These are phyloP conservation scores for Rhea americana DNA, from an alignment of 2,113 vertebrate species.

Conservation along the genomic window DNA sequence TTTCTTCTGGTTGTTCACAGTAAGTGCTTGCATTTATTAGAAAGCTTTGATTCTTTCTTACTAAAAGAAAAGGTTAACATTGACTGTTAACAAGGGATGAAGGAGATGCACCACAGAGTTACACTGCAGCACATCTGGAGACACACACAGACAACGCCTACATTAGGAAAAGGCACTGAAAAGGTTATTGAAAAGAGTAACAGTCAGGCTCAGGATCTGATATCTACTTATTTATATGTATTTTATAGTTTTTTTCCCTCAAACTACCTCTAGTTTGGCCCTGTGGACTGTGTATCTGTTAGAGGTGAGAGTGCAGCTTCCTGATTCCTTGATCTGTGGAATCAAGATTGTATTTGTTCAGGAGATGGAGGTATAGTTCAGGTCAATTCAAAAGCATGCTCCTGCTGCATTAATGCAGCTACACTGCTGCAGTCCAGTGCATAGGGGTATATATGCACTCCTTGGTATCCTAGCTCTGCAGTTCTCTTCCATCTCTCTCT, in stretches of 20 bases:
- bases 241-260: neutral
- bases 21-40: neutral
- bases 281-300: fast-evolving
- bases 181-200: neutral
- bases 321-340: neutral
- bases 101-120: neutral
- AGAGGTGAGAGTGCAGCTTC: neutral
- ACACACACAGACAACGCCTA: fast-evolving
- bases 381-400: fast-evolving
- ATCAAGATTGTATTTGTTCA: neutral
- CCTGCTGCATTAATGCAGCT: neutral
- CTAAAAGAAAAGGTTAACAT: neutral
- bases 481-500: neutral
- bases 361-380: neutral
- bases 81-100: neutral
- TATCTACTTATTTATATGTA: neutral
- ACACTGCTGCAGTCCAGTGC: too few relatives aligned
- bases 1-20: neutral
- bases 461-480: neutral
- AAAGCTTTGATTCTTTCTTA: neutral
- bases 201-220: neutral
- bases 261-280: neutral
- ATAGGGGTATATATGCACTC: neutral
- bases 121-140: neutral
- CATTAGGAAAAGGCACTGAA: neutral